Conservation (phyloP, 2,888 invertebrate genomes). For the Dryomyza anilis region DNA sequence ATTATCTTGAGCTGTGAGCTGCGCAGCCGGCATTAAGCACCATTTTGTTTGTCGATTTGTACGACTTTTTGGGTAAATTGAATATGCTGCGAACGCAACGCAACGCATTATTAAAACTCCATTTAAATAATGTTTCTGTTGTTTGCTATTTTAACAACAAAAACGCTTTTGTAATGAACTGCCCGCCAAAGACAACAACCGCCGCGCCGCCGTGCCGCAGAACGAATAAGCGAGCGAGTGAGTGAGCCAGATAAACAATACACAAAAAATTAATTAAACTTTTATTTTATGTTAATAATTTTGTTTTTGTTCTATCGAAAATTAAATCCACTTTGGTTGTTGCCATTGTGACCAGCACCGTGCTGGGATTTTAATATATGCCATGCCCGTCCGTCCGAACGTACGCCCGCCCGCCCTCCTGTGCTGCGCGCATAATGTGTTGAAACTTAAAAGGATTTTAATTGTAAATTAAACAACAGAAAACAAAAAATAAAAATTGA, state of each 20-base stretch:
- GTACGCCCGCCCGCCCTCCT: too few species aligned
- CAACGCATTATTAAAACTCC: neutral
- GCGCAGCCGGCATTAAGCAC: neutral
- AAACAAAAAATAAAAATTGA: neutral
- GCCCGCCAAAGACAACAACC: too few species aligned
- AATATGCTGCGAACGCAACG: neutral
- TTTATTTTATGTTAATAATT: conserved; percentile 8
- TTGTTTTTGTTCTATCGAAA: neutral
- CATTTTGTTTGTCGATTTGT: conserved; percentile 4
- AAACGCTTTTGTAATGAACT: neutral
- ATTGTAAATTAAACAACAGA: neutral
- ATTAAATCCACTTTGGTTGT: neutral
- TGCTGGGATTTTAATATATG: too few species aligned
- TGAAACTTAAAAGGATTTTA: neutral
- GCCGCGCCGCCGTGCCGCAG: neutral
- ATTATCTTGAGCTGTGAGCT: conserved; percentile 12
- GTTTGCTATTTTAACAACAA: neutral
- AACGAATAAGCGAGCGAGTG: neutral
- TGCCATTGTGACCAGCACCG: too few species aligned
- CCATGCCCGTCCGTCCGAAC: too few species aligned
- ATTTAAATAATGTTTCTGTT: neutral
- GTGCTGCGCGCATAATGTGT: neutral
- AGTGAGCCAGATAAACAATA: neutral
- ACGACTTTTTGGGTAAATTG: neutral
- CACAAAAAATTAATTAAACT: conserved; percentile 17